Evolutionary conservation across 2,113 vertebrate genomes (phyloP).

Genomic region (Oxyura jamaicensis): DNA sequence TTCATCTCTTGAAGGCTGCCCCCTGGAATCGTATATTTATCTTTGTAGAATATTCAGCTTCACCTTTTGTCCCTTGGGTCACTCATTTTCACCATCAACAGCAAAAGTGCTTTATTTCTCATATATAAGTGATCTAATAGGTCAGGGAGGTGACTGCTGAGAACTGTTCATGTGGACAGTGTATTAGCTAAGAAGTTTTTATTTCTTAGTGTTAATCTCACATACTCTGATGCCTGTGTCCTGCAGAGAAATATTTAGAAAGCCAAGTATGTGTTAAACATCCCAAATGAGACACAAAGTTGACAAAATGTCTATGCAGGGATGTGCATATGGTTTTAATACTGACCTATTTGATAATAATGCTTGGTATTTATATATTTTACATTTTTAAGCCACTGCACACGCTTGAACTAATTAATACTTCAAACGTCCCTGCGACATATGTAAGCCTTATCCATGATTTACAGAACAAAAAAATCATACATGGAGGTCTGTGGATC

Average conservation of each 20-base stretch:
- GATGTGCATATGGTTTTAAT: neutral
- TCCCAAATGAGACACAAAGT: slow-evolving; percentile 3
- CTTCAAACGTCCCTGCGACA: neutral
- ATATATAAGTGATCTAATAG: neutral
- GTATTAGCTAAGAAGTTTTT: neutral
- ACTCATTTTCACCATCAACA: neutral
- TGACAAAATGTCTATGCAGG: neutral
- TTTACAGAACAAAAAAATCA: neutral
- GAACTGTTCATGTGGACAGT: neutral
- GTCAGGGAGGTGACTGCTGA: neutral
- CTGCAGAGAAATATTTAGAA: slow-evolving; percentile 33
- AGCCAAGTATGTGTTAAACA: slow-evolving; percentile 41
- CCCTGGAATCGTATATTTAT: neutral
- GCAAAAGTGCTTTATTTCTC: neutral
- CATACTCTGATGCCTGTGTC: neutral
- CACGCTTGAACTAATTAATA: slow-evolving; percentile 14
- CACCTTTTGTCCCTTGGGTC: neutral
- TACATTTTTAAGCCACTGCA: slow-evolving; percentile 1
- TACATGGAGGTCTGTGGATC: neutral
- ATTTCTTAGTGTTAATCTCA: slow-evolving; percentile 16
- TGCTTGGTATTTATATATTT: neutral
- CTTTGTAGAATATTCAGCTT: slow-evolving; percentile 10
- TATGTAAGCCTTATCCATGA: neutral
- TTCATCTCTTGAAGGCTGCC: neutral
- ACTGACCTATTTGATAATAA: neutral